These are phyloP conservation scores for Oryzias woworae DNA, from an alignment of 2,113 vertebrate genomes.

Conservation along the genomic window DNA sequence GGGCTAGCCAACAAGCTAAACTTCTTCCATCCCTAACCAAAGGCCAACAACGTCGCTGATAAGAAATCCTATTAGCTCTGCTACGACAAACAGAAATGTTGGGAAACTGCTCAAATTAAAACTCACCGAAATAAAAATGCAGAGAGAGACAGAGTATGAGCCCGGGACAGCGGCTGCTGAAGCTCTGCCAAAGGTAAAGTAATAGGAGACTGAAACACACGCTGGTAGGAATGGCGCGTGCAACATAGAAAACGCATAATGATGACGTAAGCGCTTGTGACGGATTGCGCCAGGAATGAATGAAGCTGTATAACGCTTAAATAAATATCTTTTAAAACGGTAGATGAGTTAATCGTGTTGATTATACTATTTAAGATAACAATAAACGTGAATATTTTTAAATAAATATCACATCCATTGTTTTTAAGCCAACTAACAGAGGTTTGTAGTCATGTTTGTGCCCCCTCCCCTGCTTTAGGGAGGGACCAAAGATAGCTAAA, in stretches of 20 bases:
- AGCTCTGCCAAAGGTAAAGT: conserved; percentile 36
- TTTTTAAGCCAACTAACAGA: too few relatives aligned
- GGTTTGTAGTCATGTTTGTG: too few relatives aligned
- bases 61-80: background rate
- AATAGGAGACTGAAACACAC: conserved; percentile 58
- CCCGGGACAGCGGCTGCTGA: conserved; percentile 9
- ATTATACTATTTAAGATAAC: background rate
- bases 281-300: background rate
- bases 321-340: background rate
- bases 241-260: conserved; percentile 42
- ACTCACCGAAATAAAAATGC: conserved; percentile 57
- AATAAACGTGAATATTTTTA: too few relatives aligned
- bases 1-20: conserved; percentile 56
- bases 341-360: background rate
- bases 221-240: conserved; percentile 70
- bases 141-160: conserved; percentile 11
- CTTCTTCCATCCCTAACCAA: conserved; percentile 18
- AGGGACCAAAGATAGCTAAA: too few relatives aligned
- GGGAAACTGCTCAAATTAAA: background rate
- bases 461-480: too few relatives aligned
- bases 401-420: too few relatives aligned
- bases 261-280: conserved; percentile 56
- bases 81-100: background rate
- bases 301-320: background rate
- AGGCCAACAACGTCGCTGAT: conserved; percentile 1